phyloP scores from a whole-genome alignment of 2,113 vertebrate genomes.

The Petromus typicus region DNA sequence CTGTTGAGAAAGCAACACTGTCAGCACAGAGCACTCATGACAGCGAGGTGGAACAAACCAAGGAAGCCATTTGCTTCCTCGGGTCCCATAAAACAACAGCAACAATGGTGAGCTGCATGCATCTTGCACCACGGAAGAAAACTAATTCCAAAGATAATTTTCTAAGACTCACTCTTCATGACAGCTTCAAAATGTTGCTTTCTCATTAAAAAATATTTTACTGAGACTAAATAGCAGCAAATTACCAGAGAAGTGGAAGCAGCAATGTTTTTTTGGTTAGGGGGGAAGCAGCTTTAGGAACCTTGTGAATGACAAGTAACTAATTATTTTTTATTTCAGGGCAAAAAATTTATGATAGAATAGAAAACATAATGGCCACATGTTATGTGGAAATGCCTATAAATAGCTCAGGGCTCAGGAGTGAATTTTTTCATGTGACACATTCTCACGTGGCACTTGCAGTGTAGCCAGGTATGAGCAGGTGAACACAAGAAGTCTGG shows the following conservation, averaged over 20 bases:
- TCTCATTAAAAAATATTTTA: background rate
- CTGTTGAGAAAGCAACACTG: background rate
- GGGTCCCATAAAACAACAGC: background rate
- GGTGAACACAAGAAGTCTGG: fast-evolving
- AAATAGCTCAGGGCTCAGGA: background rate
- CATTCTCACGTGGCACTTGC: background rate
- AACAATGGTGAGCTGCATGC: background rate
- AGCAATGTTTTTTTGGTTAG: no score
- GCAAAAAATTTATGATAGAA: background rate
- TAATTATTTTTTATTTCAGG: constrained; percentile 12
- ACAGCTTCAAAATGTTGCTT: background rate
- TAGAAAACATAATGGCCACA: background rate
- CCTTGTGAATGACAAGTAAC: background rate
- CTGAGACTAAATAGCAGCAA: background rate
- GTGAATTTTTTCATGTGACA: fast-evolving
- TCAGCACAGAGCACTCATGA: background rate
- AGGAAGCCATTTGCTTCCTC: background rate
- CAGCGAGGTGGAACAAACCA: background rate
- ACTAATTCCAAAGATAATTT: background rate
- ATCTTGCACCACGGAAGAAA: background rate
- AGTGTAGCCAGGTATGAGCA: fast-evolving
- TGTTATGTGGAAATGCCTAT: background rate
- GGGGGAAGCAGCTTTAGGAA: background rate
- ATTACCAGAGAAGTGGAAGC: background rate
- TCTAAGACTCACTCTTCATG: background rate